Percentiles rank a stretch among this genome's conserved stretches.
Evolutionary conservation across 1,140 invertebrate genomes (phyloP).

Genomic region (Drosophila trapezifrons): DNA sequence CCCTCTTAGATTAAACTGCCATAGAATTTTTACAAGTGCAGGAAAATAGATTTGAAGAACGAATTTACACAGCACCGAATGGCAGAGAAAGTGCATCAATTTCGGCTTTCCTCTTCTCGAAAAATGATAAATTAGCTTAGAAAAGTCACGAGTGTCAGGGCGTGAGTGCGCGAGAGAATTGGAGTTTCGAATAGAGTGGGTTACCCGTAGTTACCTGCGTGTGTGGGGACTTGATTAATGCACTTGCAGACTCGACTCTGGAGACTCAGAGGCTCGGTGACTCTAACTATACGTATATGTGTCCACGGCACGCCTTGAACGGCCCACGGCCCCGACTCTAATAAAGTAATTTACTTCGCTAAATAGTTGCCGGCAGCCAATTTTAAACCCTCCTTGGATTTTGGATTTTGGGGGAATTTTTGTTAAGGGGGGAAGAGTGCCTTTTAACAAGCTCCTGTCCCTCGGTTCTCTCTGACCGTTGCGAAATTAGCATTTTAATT

Average conservation of each 20-base stretch:
- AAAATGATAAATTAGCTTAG: slow-evolving; percentile 73
- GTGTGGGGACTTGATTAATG: slow-evolving; percentile 73
- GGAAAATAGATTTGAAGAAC: slow-evolving; percentile 32
- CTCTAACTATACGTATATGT: slow-evolving; percentile 7
- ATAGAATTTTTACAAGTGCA: slow-evolving; percentile 7
- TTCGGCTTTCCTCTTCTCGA: slow-evolving; percentile 39
- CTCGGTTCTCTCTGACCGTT: slow-evolving; percentile 23
- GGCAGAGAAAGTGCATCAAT: slow-evolving; percentile 65
- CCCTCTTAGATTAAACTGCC: neutral
- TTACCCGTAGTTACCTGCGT: slow-evolving; percentile 26
- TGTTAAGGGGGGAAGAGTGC: slow-evolving; percentile 2
- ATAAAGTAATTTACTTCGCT: slow-evolving; percentile 76
- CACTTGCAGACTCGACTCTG: slow-evolving; percentile 48
- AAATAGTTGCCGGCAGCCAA: slow-evolving; percentile 72
- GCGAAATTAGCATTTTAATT: slow-evolving; percentile 75
- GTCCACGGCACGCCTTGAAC: slow-evolving; percentile 57
- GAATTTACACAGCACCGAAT: slow-evolving; percentile 22
- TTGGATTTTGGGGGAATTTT: slow-evolving; percentile 36
- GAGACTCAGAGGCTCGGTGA: slow-evolving; percentile 13
- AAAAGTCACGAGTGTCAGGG: slow-evolving; percentile 77
- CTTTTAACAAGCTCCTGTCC: slow-evolving; percentile 25
- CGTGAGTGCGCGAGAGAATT: slow-evolving; percentile 60
- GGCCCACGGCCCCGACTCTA: slow-evolving; percentile 58
- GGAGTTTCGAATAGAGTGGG: slow-evolving; percentile 56
- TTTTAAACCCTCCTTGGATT: slow-evolving; percentile 44